Percentiles rank a stretch among this genome's conserved stretches.
Conservation (phyloP, 92 coral and sea anemone genomes). For the Palythoa heliodiscus region DNA sequence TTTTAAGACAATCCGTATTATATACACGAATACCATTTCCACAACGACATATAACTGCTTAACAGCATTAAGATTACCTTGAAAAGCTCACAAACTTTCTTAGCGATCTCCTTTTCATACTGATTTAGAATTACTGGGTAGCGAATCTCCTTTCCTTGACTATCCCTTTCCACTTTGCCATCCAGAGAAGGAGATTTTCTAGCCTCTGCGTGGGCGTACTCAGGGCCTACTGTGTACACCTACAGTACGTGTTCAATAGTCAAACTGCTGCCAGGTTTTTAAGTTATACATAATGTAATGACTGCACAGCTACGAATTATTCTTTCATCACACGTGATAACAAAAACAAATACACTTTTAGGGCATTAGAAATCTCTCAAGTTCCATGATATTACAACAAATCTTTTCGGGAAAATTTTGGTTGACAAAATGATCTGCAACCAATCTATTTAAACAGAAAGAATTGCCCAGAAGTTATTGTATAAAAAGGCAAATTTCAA, state of each 20-base stretch:
- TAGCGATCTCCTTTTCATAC: conserved; percentile 92
- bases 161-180: conserved; percentile 96
- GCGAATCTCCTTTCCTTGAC: conserved; percentile 97
- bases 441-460: too few species aligned
- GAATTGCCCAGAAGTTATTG: too few species aligned
- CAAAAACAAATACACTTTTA: too few species aligned
- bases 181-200: conserved; percentile 98
- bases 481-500: too few species aligned
- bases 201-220: conserved; percentile 99
- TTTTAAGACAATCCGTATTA: too few species aligned
- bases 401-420: too few species aligned
- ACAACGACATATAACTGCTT: neutral
- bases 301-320: too few species aligned
- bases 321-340: too few species aligned
- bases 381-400: too few species aligned
- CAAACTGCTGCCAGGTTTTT: neutral
- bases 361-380: too few species aligned
- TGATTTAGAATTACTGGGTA: conserved; percentile 93
- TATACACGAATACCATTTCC: neutral
- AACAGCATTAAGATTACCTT: conserved; percentile 52
- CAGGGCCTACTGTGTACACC: conserved; percentile 99
- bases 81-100: conserved; percentile 90
- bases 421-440: too few species aligned
- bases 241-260: neutral
- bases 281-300: too few species aligned